Percentiles rank a stretch among this genome's conserved stretches.
phyloP scores from a whole-genome alignment of 2,797 vertebrate genomes.

The Anolis apletophallus region DNA sequence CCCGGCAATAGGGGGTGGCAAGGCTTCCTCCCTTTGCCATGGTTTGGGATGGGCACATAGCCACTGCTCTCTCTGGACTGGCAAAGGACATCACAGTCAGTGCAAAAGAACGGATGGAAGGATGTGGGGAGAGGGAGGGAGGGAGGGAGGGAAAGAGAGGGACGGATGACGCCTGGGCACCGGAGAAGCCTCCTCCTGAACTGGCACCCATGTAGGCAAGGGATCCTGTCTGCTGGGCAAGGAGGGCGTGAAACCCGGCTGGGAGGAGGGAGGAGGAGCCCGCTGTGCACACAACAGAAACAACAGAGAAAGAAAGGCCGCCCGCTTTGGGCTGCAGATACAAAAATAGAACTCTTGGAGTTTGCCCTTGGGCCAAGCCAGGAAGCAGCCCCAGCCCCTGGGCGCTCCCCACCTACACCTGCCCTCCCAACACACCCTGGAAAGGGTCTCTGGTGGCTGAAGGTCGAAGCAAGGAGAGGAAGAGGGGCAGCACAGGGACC shows the following conservation, averaged over 20 bases:
- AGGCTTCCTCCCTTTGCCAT: fast-evolving
- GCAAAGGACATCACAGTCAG: neutral
- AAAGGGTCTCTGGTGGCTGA: neutral
- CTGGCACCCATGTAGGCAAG: neutral
- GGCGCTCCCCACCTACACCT: neutral
- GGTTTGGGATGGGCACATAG: neutral
- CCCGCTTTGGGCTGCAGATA: neutral
- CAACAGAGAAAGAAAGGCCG: neutral
- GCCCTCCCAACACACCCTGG: too few species aligned
- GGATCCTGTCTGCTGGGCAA: too few species aligned
- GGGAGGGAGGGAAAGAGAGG: too few species aligned
- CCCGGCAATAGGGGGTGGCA: neutral
- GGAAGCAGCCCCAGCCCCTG: neutral
- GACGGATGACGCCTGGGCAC: neutral
- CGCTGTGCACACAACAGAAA: neutral
- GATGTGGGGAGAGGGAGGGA: too few species aligned
- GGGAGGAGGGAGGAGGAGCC: neutral
- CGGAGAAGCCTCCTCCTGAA: neutral
- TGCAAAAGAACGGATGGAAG: neutral
- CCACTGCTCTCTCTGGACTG: neutral
- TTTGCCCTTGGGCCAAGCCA: too few species aligned
- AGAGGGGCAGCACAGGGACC: too few species aligned
- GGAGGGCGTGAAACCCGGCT: too few species aligned
- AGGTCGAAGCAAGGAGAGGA: too few species aligned
- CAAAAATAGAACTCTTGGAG: conserved; percentile 18